A percentile compares a stretch with the other conserved stretches of the same genome.
phyloP scores from a whole-genome alignment of 2,888 invertebrate species.

The Thereva nobilitata region DNA sequence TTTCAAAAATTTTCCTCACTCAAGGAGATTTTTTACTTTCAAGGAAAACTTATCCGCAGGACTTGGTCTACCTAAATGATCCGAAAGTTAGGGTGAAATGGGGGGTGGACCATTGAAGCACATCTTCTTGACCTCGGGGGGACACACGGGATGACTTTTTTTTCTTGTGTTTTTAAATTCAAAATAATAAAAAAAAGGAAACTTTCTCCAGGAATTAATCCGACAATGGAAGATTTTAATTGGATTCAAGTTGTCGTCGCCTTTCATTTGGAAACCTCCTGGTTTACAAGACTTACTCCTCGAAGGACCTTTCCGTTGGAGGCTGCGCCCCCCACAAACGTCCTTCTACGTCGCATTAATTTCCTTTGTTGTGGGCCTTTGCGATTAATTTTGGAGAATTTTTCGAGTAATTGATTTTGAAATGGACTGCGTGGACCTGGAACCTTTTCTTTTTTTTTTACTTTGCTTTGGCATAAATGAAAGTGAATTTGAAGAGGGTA shows the following conservation, averaged over 20 bases:
- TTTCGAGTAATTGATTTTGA: slow-evolving; percentile 33
- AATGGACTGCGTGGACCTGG: background rate
- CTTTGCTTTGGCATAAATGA: too few species aligned
- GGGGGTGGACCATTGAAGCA: slow-evolving; percentile 1
- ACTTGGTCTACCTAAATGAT: slow-evolving; percentile 17
- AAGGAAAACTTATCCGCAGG: slow-evolving; percentile 8
- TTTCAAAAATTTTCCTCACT: background rate
- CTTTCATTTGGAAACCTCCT: slow-evolving; percentile 20
- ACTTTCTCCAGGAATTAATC: slow-evolving; percentile 27
- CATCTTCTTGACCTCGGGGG: slow-evolving; percentile 27
- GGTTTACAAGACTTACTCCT: background rate
- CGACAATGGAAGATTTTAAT: slow-evolving; percentile 33
- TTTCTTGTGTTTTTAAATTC: background rate
- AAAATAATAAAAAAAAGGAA: background rate
- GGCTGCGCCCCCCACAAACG: background rate
- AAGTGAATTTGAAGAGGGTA: too few species aligned
- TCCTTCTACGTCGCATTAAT: slow-evolving; percentile 24
- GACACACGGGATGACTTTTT: slow-evolving; percentile 4
- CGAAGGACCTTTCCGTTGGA: background rate
- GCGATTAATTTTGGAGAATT: slow-evolving; percentile 28
- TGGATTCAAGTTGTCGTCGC: slow-evolving; percentile 34
- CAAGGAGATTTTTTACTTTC: background rate
- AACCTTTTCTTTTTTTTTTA: too few species aligned
- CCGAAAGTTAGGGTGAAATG: background rate
- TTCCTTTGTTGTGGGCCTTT: slow-evolving; percentile 13